Percentiles rank a stretch among this genome's conserved stretches.
phyloP scores from a whole-genome alignment of 2,888 invertebrate species.

The Idaea aversata region DNA sequence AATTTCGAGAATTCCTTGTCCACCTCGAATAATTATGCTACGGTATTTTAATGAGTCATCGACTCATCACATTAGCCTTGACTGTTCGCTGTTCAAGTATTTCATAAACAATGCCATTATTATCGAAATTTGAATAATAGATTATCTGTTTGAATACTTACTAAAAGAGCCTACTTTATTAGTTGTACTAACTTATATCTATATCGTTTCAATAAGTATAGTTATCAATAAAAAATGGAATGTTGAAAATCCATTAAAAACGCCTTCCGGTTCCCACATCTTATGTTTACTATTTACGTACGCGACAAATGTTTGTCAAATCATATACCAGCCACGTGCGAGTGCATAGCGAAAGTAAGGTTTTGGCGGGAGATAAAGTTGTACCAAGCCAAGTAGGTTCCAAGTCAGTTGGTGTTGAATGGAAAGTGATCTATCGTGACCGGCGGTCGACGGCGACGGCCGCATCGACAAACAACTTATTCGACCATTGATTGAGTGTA shows the following conservation, averaged over 20 bases:
- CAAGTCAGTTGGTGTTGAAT: slow-evolving; percentile 44
- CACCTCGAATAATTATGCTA: not conserved
- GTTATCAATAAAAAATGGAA: not conserved
- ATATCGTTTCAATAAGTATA: not conserved
- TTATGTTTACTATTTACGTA: slow-evolving; percentile 4
- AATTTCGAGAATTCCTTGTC: slow-evolving; percentile 1
- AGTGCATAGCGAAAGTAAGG: slow-evolving; percentile 29
- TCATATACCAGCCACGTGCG: slow-evolving; percentile 19
- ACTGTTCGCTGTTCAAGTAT: slow-evolving; percentile 1
- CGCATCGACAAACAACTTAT: slow-evolving; percentile 34
- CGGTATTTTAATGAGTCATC: not conserved
- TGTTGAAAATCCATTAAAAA: not conserved
- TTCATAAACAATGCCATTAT: slow-evolving; percentile 7
- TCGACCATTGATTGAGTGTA: slow-evolving; percentile 23
- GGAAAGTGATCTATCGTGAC: slow-evolving; percentile 53
- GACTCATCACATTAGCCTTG: not conserved
- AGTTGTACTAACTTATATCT: not conserved
- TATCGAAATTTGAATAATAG: not conserved
- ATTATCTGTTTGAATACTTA: not conserved
- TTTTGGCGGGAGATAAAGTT: slow-evolving; percentile 59
- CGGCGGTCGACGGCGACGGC: slow-evolving; percentile 50
- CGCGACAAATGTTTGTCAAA: slow-evolving; percentile 13
- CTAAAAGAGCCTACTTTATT: too few species aligned
- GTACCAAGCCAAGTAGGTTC: slow-evolving; percentile 37
- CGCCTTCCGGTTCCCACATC: not conserved